These are phyloP conservation scores for Ovibos moschatus DNA, from an alignment of 2,113 vertebrate genomes.

Conservation along the genomic window DNA sequence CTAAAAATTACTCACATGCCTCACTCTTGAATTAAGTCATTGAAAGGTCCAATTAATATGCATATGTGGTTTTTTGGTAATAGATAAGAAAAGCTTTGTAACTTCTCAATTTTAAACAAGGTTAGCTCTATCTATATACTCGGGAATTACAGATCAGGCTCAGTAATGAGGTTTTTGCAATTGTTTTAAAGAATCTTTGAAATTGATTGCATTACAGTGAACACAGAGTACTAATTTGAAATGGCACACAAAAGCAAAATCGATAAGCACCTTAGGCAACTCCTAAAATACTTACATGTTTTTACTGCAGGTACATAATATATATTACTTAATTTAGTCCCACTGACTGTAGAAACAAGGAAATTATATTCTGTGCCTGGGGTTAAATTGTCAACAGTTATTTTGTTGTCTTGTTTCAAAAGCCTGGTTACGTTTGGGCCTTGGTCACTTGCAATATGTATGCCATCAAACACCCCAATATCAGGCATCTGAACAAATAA, in stretches of 20 bases:
- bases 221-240: background rate
- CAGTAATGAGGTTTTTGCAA: background rate
- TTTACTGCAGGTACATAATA: constrained; percentile 79
- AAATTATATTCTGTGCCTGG: constrained; percentile 86
- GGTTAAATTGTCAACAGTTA: constrained; percentile 80
- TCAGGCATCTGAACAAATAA: constrained; percentile 76
- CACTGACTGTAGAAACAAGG: constrained; percentile 81
- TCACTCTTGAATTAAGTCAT: background rate
- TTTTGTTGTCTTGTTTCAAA: constrained; percentile 66
- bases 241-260: constrained; percentile 23
- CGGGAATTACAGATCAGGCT: background rate
- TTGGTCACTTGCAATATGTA: constrained; percentile 69
- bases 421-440: constrained; percentile 68
- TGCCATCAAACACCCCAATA: constrained; percentile 78
- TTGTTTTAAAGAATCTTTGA: background rate
- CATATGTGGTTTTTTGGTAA: background rate
- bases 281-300: constrained; percentile 84
- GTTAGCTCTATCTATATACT: background rate
- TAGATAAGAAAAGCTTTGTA: background rate
- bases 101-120: background rate
- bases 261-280: background rate
- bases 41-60: background rate
- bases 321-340: constrained; percentile 78
- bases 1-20: background rate
- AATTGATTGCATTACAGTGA: background rate